phyloP scores from a whole-genome alignment of 2,888 invertebrate genomes.

The Drosophila mimetica region DNA sequence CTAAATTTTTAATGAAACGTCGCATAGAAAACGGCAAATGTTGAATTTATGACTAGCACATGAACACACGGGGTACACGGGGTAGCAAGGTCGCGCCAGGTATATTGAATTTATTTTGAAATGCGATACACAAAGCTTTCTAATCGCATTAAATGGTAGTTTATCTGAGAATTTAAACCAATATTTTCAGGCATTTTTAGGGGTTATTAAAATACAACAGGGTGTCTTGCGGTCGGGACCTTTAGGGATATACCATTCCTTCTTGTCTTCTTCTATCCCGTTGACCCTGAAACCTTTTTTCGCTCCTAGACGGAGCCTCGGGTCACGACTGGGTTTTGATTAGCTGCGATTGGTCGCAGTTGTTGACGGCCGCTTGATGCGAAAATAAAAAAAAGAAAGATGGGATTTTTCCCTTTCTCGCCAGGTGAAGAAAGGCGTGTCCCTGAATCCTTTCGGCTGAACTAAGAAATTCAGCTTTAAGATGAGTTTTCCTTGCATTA shows the following conservation, averaged over 20 bases:
- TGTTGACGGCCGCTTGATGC: constrained; percentile 21
- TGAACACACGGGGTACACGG: neutral
- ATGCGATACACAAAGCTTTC: no score
- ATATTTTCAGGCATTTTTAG: neutral
- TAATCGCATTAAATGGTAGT: no score
- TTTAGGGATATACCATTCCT: neutral
- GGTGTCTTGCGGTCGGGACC: neutral
- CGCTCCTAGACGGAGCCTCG: neutral
- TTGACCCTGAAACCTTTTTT: constrained; percentile 8
- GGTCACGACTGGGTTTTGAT: constrained; percentile 38
- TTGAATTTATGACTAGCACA: constrained; percentile 56
- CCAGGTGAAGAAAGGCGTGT: neutral
- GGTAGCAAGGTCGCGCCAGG: neutral
- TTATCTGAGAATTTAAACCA: no score
- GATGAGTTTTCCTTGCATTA: neutral
- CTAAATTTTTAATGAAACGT: constrained; percentile 59
- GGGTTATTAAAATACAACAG: neutral
- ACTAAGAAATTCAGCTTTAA: neutral
- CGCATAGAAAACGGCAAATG: constrained; percentile 51
- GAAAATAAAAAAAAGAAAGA: constrained; percentile 10
- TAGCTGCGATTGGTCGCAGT: constrained; percentile 45
- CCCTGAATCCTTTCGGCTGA: no score
- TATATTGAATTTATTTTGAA: neutral
- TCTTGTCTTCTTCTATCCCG: neutral
- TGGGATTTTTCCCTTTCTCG: neutral